Base-by-base conservation (phyloP, 2,113 vertebrate species). In the Cyanoderma ruficeps region DNA sequence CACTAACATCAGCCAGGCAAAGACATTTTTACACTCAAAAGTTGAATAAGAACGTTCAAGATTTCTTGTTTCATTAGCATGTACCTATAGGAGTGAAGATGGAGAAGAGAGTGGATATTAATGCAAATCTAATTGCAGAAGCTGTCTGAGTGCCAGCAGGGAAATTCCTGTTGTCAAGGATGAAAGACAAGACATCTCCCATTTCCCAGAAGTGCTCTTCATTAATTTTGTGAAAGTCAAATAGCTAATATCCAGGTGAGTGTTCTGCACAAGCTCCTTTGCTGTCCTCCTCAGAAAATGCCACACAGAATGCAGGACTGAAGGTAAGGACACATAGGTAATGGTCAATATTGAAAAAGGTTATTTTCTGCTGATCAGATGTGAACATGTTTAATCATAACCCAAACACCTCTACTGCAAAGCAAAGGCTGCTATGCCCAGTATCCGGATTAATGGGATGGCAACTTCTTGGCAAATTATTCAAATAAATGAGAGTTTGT, bases 181-280 rank as follows among this genome's bases (percentile, higher is more conserved):
- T 72, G 42, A 96, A 94, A 81, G 70, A 80, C 52, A 59, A 67
- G 87, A 71, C 89, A 69, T 71, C 37, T 74, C 91, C 57, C 25
- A 28, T 94, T 93, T 96, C 68, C 61, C 82, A 90, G 61, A 80
- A 75, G 46, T 67, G 71, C 49, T 82, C 75, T 92, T 97, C 74
- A 94, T 96, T 94, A 96, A 87, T 56, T 89, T 90, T 20, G 59
- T 84, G 60, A 93, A 94, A 94, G 64, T 89, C 93, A 93, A 91
- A 71, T 27, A 72, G 83, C 42, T n/a, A 19, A 70, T 41, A 46
- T 18, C 10, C 46, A 81, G 72, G 64, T 65, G 77, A 78, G 37
- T n/a, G 41, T 20, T 47, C 47, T 81, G 64, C 64, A 63, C 63
- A 59, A 42, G 30, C 19, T 77, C 23, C 35, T 83, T 39, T 33